These are phyloP conservation scores for Phylloscopus whistleri DNA, from an alignment of 2,113 vertebrate genomes.

Conservation along the genomic window DNA sequence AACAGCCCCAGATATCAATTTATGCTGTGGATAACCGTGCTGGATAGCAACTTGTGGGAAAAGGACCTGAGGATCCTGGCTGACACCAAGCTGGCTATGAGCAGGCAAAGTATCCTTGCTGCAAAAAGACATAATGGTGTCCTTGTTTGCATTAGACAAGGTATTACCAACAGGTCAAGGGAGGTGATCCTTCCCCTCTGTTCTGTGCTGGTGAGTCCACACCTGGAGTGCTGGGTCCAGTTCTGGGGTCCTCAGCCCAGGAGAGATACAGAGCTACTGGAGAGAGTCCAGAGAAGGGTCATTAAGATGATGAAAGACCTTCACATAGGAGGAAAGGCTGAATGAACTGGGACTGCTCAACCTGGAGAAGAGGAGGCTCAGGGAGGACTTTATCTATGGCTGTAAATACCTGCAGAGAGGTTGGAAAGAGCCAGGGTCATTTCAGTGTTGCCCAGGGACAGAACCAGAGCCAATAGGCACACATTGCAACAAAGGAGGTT, in stretches of 20 bases:
- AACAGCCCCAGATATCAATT: neutral
- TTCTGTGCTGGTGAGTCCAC: neutral
- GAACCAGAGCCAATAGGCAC: neutral
- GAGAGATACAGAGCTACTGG: neutral
- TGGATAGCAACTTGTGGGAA: neutral
- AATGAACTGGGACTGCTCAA: neutral
- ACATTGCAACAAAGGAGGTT: neutral
- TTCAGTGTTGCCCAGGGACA: neutral
- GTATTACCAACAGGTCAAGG: neutral
- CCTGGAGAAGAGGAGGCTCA: neutral
- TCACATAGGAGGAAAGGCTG: neutral
- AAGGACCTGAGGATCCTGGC: neutral
- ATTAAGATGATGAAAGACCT: neutral
- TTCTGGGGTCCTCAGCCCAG: neutral
- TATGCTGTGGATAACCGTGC: neutral
- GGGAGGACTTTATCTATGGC: neutral
- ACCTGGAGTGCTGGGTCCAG: neutral
- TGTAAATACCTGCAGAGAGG: neutral
- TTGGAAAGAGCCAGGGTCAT: neutral
- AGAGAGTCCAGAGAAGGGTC: neutral
- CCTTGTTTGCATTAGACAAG: neutral
- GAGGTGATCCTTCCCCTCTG: neutral
- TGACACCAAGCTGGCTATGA: neutral
- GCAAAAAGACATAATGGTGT: neutral
- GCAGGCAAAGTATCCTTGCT: neutral